Conservation (phyloP, 37 sponge, comb jelly and placozoan species). For the Cladorhizidae sp. region DNA sequence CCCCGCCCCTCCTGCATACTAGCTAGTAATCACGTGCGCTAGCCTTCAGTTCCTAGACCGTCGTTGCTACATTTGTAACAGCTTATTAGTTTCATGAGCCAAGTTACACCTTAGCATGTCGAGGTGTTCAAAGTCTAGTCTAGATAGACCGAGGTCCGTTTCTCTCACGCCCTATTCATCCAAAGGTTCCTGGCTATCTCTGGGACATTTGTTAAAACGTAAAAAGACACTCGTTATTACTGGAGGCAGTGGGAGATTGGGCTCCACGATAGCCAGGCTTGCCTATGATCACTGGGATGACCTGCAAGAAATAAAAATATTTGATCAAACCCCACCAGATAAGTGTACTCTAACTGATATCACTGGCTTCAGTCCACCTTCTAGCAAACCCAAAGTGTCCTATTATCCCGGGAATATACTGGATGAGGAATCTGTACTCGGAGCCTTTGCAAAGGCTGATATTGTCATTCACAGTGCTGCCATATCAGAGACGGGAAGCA, state of each 20-base stretch:
- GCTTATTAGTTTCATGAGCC: too few species aligned
- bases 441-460: slow-evolving; percentile 23
- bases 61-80: too few species aligned
- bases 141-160: too few species aligned
- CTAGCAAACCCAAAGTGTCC: slow-evolving; percentile 31
- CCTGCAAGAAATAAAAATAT: slow-evolving; percentile 29
- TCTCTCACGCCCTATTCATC: neutral
- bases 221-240: slow-evolving; percentile 36
- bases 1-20: too few species aligned
- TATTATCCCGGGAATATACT: slow-evolving; percentile 22
- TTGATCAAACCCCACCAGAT: slow-evolving; percentile 19
- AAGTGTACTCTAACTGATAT: slow-evolving; percentile 7
- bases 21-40: too few species aligned
- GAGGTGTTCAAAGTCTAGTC: too few species aligned
- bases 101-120: too few species aligned
- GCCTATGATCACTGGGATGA: slow-evolving; percentile 32
- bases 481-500: slow-evolving; percentile 40
- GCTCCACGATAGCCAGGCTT: slow-evolving; percentile 28
- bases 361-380: slow-evolving; percentile 21
- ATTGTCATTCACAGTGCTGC: slow-evolving; percentile 63
- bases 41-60: too few species aligned
- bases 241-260: slow-evolving; percentile 52
- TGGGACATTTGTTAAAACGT: neutral
- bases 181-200: neutral
- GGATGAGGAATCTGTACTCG: neutral